Percentiles rank a stretch among this genome's conserved stretches.
Evolutionary conservation across 2,888 invertebrate genomes (phyloP).

Genomic region (Chrysolina haemoptera): DNA sequence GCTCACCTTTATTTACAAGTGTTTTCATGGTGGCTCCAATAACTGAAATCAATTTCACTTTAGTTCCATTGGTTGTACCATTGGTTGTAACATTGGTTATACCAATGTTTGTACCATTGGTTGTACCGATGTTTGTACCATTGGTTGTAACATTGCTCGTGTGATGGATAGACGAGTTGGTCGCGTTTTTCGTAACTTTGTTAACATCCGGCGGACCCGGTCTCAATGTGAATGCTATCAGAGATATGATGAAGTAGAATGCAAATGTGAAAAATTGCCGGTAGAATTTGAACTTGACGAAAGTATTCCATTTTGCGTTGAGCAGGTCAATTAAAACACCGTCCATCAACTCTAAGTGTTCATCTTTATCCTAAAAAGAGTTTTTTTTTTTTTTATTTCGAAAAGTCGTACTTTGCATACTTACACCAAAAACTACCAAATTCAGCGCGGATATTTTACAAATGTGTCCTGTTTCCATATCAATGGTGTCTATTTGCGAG

Average conservation of each 20-base stretch:
- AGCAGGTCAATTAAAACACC: conserved; percentile 94
- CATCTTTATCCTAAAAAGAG: conserved; percentile 88
- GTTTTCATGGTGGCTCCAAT: conserved; percentile 5
- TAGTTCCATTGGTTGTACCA: too few species aligned
- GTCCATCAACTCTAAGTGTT: conserved; percentile 95
- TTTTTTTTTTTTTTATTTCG: conserved; percentile 28
- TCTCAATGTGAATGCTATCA: conserved; percentile 90
- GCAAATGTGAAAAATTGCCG: conserved; percentile 92
- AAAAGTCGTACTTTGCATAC: conserved; percentile 54
- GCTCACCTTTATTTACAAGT: conserved; percentile 35
- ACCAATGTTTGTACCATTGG: too few species aligned
- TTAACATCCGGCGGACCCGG: conserved; percentile 81
- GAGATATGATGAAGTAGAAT: conserved; percentile 90
- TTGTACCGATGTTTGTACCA: conserved; percentile 39
- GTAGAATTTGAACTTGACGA: conserved; percentile 95
- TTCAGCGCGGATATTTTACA: conserved; percentile 95
- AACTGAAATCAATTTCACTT: conserved; percentile 17
- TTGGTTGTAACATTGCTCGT: conserved; percentile 46
- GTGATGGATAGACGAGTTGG: conserved; percentile 37
- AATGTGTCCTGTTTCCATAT: conserved; percentile 91
- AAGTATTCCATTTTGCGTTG: conserved; percentile 98
- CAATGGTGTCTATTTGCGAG: conserved; percentile 95
- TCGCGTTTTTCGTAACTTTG: conserved; percentile 40
- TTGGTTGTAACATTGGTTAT: too few species aligned
- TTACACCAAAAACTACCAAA: conserved; percentile 96